Base-by-base conservation (phyloP, 1,140 invertebrate species). In the Oryctes rhinoceros region DNA sequence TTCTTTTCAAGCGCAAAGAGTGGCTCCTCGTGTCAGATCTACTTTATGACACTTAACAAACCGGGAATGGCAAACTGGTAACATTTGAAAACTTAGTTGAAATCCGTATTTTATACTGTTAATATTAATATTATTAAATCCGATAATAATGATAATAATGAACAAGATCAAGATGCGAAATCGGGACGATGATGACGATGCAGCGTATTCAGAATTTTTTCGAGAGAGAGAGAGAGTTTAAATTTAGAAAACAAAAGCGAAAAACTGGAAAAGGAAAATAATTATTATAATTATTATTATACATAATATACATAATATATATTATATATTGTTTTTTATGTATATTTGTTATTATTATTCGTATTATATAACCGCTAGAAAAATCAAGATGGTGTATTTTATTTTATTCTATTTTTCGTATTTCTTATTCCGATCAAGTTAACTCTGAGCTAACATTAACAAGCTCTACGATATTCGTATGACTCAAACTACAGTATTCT, bases 1-100 rank as follows among this genome's bases (percentile, higher is more conserved):
- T 99, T 99, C 92, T 99, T 99, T 90, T 99, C 98, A 59, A 99
- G 98, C 84, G 97, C 98, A 83, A 98, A 99, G 90, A 96, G 97
- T 86, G 97, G 98, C 85, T 98, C 98, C 83, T 97, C 97, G 84
- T 99, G 97, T 92, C 98, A 99, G 91, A 99, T 99, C 85, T 99
- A 99, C 89, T 99, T 99, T 90, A 99, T 99, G 98, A 99, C 98
- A 83, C 92, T 99, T 84, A 99, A 99, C 89, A 99, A 99, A 90
- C 98, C 98, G 75, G 98, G 98, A 83, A 97, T 99, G 94, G 96
- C 97, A 86, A 99, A 99, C 91, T 99, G 98, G 98, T 99, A 94
- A 91, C 85, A 49, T 78, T 47, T n/a, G 39, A 76, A 20, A 9
- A 18, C 44, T 39, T 76, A 76, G 65, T 71, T 20, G 35, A 71